Evolutionary conservation across 2,888 invertebrate species (phyloP).

Genomic region (Apodemia hepburni): DNA sequence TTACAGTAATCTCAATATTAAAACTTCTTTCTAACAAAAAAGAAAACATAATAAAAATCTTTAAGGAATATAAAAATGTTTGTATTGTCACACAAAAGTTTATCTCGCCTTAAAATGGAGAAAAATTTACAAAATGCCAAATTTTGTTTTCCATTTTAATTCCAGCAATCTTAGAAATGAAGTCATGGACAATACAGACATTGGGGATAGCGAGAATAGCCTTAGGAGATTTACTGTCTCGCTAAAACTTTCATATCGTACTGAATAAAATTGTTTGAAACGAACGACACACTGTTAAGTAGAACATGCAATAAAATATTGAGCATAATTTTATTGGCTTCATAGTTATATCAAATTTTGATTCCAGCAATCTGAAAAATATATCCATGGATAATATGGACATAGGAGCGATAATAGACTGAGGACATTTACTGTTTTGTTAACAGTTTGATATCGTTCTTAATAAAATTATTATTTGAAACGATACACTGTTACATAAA

Average conservation of each 20-base stretch:
- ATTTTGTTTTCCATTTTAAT: constrained; percentile 17
- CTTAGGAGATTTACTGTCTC: constrained; percentile 7
- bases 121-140: constrained; percentile 7
- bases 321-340: no score
- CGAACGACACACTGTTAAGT: neutral
- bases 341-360: no score
- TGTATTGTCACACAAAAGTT: constrained; percentile 6
- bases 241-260: neutral
- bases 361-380: no score
- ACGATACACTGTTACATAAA: no score
- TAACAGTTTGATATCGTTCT: no score
- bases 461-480: no score
- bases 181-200: constrained; percentile 16
- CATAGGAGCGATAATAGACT: no score
- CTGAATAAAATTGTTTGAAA: constrained; percentile 10
- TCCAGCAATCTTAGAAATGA: constrained; percentile 15
- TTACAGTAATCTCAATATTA: no score
- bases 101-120: neutral
- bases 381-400: no score
- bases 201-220: constrained; percentile 6
- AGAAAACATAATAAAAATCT: neutral
- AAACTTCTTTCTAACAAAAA: neutral
- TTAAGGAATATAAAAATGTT: constrained; percentile 2
- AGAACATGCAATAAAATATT: neutral
- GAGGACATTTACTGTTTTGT: no score